Base-by-base conservation (phyloP, 2,113 vertebrate species). In the Percina caprodes region DNA sequence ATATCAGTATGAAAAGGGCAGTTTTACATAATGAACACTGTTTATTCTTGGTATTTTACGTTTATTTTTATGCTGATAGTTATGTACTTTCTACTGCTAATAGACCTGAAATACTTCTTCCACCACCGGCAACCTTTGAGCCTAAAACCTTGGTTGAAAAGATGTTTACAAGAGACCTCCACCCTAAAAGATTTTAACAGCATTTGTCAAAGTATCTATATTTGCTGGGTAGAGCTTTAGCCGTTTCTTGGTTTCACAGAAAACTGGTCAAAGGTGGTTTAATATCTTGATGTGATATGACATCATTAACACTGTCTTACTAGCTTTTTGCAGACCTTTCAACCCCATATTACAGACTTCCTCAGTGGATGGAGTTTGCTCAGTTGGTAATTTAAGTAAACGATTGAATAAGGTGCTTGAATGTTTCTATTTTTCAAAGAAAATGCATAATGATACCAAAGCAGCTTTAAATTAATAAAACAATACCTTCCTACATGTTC, bases 231-330 rank as follows among this genome's bases (percentile, higher is more conserved):
- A 16, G 4, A 14, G 30, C 35, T 3, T 46, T 26, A 56, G 21
- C 21, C 66, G 10, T 39, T 46, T 63, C 14, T 66, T 54, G 23
- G 60, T 77, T 75, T 46, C 12, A 35, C 42, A 59, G 35, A 69
- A 72, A 82, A 73, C 13, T 52, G 42, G 16, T 46, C 63, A 65
- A 19, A 66, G 23, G 39, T 66, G 12, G 39, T 39, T 16, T 46
- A 46, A 62, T 30, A 74, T 30, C 55, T 1, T 51, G 30, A 80
- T 69, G 52, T 66, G 52, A 83, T 23, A 30, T 33, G 42, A 77
- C 71, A 79, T 74, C 30, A 51, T 24, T 18, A 26, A 4, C 24
- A 13, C 8, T 0, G 24, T 48, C 14, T 66, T 18, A 26, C 6
- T 6, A 67, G 23, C 23, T 26, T 30, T 67, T 30, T 3, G 24